Percentiles rank a stretch among this genome's conserved stretches.
phyloP scores from a whole-genome alignment of 2,888 invertebrate genomes.

The Hirtodrosophila cameraria region DNA sequence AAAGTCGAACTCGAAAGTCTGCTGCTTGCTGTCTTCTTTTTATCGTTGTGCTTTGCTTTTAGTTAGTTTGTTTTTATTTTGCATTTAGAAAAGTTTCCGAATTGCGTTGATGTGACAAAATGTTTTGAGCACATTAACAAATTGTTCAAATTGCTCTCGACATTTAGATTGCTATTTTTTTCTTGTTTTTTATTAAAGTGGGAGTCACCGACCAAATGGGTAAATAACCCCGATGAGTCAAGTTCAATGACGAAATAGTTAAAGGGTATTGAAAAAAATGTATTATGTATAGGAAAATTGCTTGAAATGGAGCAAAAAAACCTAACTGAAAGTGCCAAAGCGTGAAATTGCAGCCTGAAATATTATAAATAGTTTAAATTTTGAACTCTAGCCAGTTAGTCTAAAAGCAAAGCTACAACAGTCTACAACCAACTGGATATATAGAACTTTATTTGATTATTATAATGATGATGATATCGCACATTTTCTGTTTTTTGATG shows the following conservation, averaged over 20 bases:
- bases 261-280: constrained; percentile 28
- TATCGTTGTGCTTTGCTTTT: constrained; percentile 24
- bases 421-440: constrained; percentile 19
- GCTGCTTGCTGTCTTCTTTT: constrained; percentile 25
- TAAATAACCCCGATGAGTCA: constrained; percentile 74
- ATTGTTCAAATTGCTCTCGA: constrained; percentile 25
- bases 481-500: constrained; percentile 21
- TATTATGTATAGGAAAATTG: constrained; percentile 16
- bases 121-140: constrained; percentile 44
- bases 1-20: neutral
- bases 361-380: constrained; percentile 52
- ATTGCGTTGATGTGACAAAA: constrained; percentile 56
- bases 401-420: constrained; percentile 8
- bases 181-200: constrained; percentile 11
- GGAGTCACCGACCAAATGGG: constrained; percentile 56
- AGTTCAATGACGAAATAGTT: constrained; percentile 75
- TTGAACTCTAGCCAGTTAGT: constrained; percentile 37
- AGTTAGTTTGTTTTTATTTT: constrained; percentile 15
- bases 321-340: constrained; percentile 43
- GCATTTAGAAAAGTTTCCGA: constrained; percentile 7
- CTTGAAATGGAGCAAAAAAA: neutral
- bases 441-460: neutral
- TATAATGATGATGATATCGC: constrained; percentile 31
- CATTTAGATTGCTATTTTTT: neutral
- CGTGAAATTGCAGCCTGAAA: constrained; percentile 62